Percentiles rank a stretch among this genome's conserved stretches.
Conservation (phyloP, 2,113 vertebrate species). For the Haemorhous mexicanus region DNA sequence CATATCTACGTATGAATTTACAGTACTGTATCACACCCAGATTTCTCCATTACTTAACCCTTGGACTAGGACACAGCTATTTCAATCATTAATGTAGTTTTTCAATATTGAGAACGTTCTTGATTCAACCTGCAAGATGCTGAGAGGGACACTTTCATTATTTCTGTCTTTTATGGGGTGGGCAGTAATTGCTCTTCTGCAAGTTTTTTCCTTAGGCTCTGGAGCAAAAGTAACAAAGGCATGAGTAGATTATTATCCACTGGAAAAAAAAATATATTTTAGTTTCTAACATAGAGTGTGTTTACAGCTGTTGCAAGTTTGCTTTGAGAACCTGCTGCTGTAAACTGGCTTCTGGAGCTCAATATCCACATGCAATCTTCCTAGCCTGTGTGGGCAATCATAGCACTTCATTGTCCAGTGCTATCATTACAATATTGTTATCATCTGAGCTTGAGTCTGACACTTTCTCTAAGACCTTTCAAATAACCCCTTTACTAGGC, state of each 20-base stretch:
- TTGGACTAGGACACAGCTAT: neutral
- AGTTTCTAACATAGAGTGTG: neutral
- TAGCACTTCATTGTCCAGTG: conserved; percentile 95
- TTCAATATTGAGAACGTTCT: neutral
- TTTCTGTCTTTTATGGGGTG: neutral
- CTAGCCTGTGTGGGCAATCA: conserved; percentile 87
- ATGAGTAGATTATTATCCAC: neutral
- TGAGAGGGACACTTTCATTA: neutral
- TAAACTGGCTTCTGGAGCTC: conserved; percentile 75
- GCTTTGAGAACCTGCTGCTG: conserved; percentile 71
- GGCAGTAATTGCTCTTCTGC: neutral
- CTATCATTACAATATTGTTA: conserved; percentile 99
- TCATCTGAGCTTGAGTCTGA: conserved; percentile 97
- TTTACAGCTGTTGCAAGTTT: neutral
- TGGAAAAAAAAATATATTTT: neutral
- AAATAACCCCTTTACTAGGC: conserved; percentile 95
- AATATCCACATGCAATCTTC: conserved; percentile 80
- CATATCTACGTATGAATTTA: neutral
- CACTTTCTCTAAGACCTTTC: conserved; percentile 97
- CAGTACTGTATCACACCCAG: neutral
- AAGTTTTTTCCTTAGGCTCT: neutral
- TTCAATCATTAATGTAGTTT: neutral
- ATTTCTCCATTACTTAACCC: neutral
- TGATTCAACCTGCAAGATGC: neutral
- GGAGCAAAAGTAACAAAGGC: neutral